Evolutionary conservation across 2,113 vertebrate species (phyloP).

Genomic region (Ardeotis arabs): DNA sequence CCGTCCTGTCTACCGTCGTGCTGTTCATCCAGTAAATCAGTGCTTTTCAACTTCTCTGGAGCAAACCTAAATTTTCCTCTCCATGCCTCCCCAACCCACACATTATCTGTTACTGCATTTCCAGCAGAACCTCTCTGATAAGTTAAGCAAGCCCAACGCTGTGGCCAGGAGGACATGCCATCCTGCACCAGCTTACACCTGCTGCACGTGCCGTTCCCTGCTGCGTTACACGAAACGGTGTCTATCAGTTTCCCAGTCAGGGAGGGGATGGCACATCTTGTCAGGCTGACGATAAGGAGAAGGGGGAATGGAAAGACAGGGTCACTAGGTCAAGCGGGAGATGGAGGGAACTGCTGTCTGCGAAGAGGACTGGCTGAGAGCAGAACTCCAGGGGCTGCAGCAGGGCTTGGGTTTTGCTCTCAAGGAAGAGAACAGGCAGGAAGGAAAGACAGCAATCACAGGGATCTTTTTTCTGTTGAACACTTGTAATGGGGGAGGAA

Average conservation of each 20-base stretch:
- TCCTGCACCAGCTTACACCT: background rate
- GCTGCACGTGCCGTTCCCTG: background rate
- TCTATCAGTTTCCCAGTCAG: background rate
- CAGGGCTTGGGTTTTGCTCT: background rate
- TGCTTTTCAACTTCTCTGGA: background rate
- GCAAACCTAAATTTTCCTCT: background rate
- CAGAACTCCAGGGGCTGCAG: background rate
- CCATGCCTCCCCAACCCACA: background rate
- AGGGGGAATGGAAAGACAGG: background rate
- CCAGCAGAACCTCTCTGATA: background rate
- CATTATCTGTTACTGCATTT: background rate
- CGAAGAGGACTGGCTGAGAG: background rate
- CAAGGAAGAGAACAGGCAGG: background rate
- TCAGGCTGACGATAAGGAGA: background rate
- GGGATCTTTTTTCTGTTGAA: background rate
- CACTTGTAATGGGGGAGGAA: background rate
- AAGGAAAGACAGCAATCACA: background rate
- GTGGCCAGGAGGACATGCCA: background rate
- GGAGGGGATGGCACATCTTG: background rate
- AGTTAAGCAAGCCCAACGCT: background rate
- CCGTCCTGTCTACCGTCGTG: background rate
- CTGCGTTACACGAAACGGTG: accelerated
- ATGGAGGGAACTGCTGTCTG: background rate
- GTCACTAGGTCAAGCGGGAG: background rate
- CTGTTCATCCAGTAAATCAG: background rate